These are phyloP conservation scores for Chironomus striatipennis DNA, from an alignment of 1,140 invertebrate species.

Conservation along the genomic window DNA sequence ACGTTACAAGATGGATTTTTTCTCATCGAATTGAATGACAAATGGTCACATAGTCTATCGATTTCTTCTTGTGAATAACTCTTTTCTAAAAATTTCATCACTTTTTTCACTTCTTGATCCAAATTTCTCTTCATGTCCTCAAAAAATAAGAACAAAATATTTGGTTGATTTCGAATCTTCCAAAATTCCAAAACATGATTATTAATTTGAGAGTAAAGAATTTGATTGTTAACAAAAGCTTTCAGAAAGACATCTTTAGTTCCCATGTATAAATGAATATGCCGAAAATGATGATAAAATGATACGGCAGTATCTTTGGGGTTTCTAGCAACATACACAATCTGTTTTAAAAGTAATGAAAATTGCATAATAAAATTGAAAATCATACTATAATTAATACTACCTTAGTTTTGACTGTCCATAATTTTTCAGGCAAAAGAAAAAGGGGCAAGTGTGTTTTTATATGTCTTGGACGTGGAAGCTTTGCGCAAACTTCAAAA, in stretches of 20 bases:
- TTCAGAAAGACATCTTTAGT: slow-evolving; percentile 68
- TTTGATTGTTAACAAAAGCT: slow-evolving; percentile 56
- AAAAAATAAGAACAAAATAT: slow-evolving; percentile 66
- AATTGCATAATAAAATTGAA: too few species aligned
- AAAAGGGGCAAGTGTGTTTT: too few species aligned
- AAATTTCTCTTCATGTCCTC: slow-evolving; percentile 71
- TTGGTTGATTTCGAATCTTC: slow-evolving; percentile 55
- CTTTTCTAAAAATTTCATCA: slow-evolving; percentile 62
- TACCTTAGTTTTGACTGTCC: too few species aligned
- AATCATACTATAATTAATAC: too few species aligned
- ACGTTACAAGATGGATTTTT: too few species aligned
- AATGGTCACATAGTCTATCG: slow-evolving; percentile 51
- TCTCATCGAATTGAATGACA: slow-evolving; percentile 67
- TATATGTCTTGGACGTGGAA: too few species aligned
- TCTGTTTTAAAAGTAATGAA: too few species aligned
- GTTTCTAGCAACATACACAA: slow-evolving; percentile 79
- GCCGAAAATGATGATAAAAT: slow-evolving; percentile 71
- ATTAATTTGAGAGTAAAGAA: slow-evolving; percentile 52
- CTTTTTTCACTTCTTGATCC: slow-evolving; percentile 47
- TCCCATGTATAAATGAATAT: too few species aligned
- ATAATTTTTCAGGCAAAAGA: too few species aligned
- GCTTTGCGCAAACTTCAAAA: too few species aligned
- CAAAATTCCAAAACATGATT: slow-evolving; percentile 57
- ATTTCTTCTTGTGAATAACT: slow-evolving; percentile 52
- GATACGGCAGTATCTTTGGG: slow-evolving; percentile 86